Evolutionary conservation across 1,140 invertebrate species (phyloP), one percentile per base, ranked within the genome.

Genomic region (Belonocnema kinseyi): DNA sequence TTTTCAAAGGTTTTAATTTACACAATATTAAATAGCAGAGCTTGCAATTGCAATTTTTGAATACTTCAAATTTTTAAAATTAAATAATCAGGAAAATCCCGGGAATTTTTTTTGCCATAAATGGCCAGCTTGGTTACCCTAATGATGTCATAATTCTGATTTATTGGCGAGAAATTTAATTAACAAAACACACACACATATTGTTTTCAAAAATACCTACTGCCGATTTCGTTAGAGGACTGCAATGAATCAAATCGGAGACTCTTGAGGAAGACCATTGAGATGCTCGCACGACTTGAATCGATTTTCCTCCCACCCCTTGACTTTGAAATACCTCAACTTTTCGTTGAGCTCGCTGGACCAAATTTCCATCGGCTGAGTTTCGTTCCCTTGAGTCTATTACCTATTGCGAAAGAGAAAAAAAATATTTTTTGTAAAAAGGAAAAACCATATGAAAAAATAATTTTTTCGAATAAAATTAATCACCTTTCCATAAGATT

Each of bases 401-500:
- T 82, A 93, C 92, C 93, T 93, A 87, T 61, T 50, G 66, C 84
- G 82, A 66, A 76, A 66, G 16, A 74, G 17, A 56, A 50, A 66
- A 56, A 10, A 33, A 19, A 7, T 4, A 2, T 17, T 54, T 17
- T 17, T 54, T 54, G 0, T 10, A 16, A 54, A 7, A 54, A n/a
- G 19, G n/a, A 17, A 16, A 54, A 19, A 19, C 53, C 7, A 19
- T 54, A 54, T 14, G 17, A 16, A 8, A 53, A n/a, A n/a, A 54
- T n/a, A 54, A 56, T 79, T 71, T 46, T 72, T 54, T 71, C 80
- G 51, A 76, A 78, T 78, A 61, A 61, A 75, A 77, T 61, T 75
- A 73, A 82, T 84, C 88, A 93, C 93, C 88, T 93, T 93, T 80
- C 92, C 92, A 80, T 93, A 93, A 76, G 92, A 92, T 74, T 92